A percentile compares a stretch with the other conserved stretches of the same genome.
These are phyloP conservation scores for Onychomys torridus DNA, from an alignment of 2,797 vertebrate species.

Conservation along the genomic window DNA sequence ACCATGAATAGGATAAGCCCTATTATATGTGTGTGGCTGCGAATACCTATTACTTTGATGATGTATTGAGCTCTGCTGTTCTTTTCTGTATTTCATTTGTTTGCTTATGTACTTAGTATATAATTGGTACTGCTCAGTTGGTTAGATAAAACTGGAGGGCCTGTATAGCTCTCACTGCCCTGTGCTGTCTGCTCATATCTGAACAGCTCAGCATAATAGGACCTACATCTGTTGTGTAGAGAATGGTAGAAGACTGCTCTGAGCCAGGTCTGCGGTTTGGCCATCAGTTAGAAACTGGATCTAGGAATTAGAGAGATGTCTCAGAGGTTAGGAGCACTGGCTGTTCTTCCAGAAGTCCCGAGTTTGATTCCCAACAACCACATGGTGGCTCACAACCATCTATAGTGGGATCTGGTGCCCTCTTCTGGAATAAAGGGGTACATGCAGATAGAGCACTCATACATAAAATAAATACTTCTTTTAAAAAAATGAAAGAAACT, in stretches of 20 bases:
- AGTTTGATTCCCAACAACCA: too few species aligned
- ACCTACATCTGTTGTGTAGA: constrained; percentile 25
- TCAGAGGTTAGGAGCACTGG: too few species aligned
- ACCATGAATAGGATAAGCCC: background rate
- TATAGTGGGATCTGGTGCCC: too few species aligned
- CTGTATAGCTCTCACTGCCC: background rate
- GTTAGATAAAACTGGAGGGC: background rate
- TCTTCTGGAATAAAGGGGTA: too few species aligned
- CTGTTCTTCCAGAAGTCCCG: too few species aligned
- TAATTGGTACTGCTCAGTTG: constrained; percentile 27
- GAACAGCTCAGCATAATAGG: constrained; percentile 14
- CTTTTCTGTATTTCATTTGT: constrained; percentile 52
- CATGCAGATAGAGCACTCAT: too few species aligned
- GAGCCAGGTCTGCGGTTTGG: constrained; percentile 23
- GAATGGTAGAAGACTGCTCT: background rate
- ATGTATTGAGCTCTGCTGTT: background rate
- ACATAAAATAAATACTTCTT: too few species aligned
- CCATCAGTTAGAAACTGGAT: constrained; percentile 49
- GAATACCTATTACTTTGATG: constrained; percentile 44
- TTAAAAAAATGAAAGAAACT: too few species aligned
- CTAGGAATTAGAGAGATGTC: too few species aligned
- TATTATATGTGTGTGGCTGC: constrained; percentile 3
- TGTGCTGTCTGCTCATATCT: background rate
- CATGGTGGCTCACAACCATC: too few species aligned
- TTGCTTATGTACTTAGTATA: constrained; percentile 30